A percentile compares a stretch with the other conserved stretches of the same genome.
These are phyloP conservation scores for Trypoxylon attenuatum DNA, from an alignment of 2,888 invertebrate genomes.

Conservation along the genomic window DNA sequence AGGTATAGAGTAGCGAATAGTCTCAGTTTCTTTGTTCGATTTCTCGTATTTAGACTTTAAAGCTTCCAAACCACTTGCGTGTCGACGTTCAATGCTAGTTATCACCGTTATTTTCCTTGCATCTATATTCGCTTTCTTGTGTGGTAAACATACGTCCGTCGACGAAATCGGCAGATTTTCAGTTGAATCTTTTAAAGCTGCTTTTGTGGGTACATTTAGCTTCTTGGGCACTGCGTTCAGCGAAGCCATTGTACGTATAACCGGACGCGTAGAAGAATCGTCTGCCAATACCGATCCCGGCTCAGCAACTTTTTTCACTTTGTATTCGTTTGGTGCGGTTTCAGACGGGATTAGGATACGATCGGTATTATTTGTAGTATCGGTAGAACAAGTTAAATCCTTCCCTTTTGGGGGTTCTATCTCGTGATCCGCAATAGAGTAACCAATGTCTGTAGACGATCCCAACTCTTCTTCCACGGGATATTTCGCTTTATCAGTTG, in stretches of 20 bases:
- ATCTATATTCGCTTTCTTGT: not conserved
- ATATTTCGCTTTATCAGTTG: no score
- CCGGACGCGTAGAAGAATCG: not conserved
- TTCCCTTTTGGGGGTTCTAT: no score
- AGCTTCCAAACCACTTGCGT: not conserved
- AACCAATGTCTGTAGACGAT: no score
- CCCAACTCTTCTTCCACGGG: no score
- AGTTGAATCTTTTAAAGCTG: constrained; percentile 11
- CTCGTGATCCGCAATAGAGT: no score
- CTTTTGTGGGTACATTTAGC: constrained; percentile 16
- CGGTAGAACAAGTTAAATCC: no score
- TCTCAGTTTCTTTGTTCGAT: not conserved
- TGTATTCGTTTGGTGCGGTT: no score
- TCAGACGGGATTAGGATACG: no score
- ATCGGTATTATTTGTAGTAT: no score
- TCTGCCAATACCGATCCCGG: not conserved
- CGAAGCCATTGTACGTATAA: no score
- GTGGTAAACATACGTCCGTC: not conserved
- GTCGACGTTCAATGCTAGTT: no score
- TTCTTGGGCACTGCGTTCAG: not conserved
- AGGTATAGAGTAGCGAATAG: not conserved
- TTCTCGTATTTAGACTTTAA: not conserved
- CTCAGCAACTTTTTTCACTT: not conserved
- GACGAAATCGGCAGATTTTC: not conserved
- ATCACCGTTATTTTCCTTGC: no score